Evolutionary conservation across 1,140 invertebrate species (phyloP).

Genomic region (Venustaconcha ellipsiformis): DNA sequence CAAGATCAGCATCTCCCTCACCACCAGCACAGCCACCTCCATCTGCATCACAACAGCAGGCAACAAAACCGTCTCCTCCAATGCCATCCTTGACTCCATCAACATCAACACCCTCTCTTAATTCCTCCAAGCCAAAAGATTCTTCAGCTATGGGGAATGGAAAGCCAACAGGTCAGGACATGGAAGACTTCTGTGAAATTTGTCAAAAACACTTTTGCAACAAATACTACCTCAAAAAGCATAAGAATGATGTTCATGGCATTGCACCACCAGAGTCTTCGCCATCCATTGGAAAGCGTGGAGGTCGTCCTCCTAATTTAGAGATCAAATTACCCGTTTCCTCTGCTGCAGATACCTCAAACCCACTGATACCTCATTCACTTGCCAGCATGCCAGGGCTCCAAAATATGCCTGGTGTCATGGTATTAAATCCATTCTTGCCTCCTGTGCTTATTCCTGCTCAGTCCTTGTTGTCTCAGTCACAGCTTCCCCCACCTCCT

Average conservation of each 20-base stretch:
- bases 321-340: slow-evolving; percentile 31
- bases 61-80: slow-evolving; percentile 30
- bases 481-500: slow-evolving; percentile 45
- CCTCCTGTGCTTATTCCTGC: slow-evolving; percentile 64
- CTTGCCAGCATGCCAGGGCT: slow-evolving; percentile 56
- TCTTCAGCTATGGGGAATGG: slow-evolving; percentile 16
- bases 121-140: slow-evolving; percentile 22
- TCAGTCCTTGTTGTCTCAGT: slow-evolving; percentile 50
- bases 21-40: slow-evolving; percentile 27
- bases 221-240: slow-evolving; percentile 74
- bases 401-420: slow-evolving; percentile 62
- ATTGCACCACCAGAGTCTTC: slow-evolving; percentile 58
- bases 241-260: slow-evolving; percentile 76
- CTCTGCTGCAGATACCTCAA: slow-evolving; percentile 43
- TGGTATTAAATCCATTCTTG: slow-evolving; percentile 68
- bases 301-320: slow-evolving; percentile 39
- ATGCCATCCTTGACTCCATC: slow-evolving; percentile 22
- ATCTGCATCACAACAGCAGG: slow-evolving; percentile 28
- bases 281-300: slow-evolving; percentile 41
- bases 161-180: slow-evolving; percentile 44
- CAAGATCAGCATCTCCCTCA: background rate
- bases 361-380: slow-evolving; percentile 58
- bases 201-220: slow-evolving; percentile 70
- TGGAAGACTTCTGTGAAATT: slow-evolving; percentile 69
- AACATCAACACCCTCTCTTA: slow-evolving; percentile 22